Percentiles rank a stretch among this genome's conserved stretches.
phyloP scores from a whole-genome alignment of 1,140 invertebrate species.

The Psix sp. region DNA sequence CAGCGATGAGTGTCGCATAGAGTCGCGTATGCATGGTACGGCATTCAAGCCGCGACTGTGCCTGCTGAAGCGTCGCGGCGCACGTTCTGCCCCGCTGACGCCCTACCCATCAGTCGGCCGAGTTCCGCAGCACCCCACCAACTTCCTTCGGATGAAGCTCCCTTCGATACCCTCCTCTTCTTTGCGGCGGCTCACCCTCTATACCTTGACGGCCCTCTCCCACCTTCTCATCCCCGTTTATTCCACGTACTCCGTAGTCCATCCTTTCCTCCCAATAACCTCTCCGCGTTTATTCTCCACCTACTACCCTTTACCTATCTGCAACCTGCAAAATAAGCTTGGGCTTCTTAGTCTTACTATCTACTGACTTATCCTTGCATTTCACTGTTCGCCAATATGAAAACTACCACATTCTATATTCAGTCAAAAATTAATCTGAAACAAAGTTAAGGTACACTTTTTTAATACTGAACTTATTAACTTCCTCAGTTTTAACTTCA shows the following conservation, averaged over 20 bases:
- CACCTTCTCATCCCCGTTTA: constrained; percentile 47
- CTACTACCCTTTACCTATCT: constrained; percentile 39
- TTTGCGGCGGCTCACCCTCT: constrained; percentile 46
- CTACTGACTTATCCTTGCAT: constrained; percentile 36
- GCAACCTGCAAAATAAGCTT: constrained; percentile 21
- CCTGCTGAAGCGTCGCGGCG: constrained; percentile 71
- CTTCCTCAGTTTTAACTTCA: not conserved
- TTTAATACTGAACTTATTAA: not conserved
- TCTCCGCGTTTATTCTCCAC: constrained; percentile 46
- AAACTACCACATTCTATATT: not conserved
- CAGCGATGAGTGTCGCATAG: constrained; percentile 27
- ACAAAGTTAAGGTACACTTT: too few species aligned
- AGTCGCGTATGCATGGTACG: constrained; percentile 67
- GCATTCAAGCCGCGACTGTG: constrained; percentile 75
- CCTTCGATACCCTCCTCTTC: constrained; percentile 51
- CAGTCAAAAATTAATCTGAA: too few species aligned
- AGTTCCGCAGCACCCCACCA: constrained; percentile 53
- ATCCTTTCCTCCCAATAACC: constrained; percentile 49
- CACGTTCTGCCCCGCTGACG: constrained; percentile 72
- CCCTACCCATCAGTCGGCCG: constrained; percentile 65
- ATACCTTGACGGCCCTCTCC: constrained; percentile 26
- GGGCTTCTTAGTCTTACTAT: constrained; percentile 29
- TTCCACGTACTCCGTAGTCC: constrained; percentile 34
- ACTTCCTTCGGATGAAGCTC: constrained; percentile 53
- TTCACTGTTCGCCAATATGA: not conserved